Evolutionary conservation across 2,888 invertebrate genomes (phyloP).

Genomic region (Altica lythri): DNA sequence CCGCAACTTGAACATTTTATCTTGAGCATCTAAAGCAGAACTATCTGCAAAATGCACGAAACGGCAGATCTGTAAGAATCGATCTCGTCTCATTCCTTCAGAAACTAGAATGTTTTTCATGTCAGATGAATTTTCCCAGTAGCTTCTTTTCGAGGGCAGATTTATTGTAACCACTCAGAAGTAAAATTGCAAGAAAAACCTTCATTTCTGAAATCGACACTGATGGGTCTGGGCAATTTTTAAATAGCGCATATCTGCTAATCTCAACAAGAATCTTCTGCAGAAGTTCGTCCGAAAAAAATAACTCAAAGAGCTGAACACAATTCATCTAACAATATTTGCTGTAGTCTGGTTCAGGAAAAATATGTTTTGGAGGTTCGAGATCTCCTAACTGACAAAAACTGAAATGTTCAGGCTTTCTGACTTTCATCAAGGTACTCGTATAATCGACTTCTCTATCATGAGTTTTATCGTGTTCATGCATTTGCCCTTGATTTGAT

Average conservation of each 20-base stretch:
- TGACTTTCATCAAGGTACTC: background rate
- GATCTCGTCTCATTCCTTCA: conserved; percentile 15
- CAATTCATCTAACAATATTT: background rate
- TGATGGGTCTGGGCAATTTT: too few species aligned
- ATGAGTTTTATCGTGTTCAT: too few species aligned
- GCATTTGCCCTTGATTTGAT: too few species aligned
- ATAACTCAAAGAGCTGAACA: too few species aligned
- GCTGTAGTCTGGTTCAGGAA: background rate
- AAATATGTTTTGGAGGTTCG: background rate
- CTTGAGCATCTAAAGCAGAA: conserved; percentile 12
- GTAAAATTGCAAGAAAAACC: too few species aligned
- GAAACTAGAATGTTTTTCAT: conserved; percentile 18
- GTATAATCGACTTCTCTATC: too few species aligned
- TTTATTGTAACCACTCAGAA: conserved; percentile 10
- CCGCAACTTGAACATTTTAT: conserved; percentile 32
- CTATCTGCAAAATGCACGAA: conserved; percentile 32
- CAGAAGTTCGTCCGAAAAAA: too few species aligned
- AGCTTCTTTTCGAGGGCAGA: conserved; percentile 13
- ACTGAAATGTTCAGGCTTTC: background rate
- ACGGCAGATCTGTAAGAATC: conserved; percentile 19
- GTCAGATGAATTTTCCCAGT: conserved; percentile 18
- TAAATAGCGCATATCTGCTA: too few species aligned
- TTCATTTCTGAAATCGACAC: too few species aligned
- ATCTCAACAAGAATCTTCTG: too few species aligned
- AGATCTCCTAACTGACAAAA: background rate